Base-by-base conservation (phyloP, 2,888 invertebrate genomes). In the Eristalinus sepulchralis region DNA sequence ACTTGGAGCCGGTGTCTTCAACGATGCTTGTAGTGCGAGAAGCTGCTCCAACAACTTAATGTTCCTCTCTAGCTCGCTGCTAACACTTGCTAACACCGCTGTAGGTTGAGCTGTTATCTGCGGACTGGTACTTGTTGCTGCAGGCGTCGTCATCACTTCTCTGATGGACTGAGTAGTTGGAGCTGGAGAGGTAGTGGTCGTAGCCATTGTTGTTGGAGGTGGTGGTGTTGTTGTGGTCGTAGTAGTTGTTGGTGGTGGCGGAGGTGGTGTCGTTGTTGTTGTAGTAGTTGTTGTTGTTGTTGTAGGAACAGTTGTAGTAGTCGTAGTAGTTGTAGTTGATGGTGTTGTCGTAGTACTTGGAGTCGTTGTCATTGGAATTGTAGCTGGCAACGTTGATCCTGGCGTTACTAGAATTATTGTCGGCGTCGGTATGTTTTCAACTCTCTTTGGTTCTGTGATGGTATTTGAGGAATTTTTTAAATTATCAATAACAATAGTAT, bases 291-390 rank as follows among this genome's bases (percentile, higher is more conserved):
- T 77, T 36, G 82, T 80, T 33, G 33, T 82, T 9, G 77, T 53
- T 90, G 90, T 70, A 47, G 80, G 78, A 33, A 83, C 80, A 92
- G 93, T 91, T 91, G 92, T 89, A 2, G 83, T 88, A 13, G 83
- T 88, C 55, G 90, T 89, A 62, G 91, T 90, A n/a, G 91, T 89
- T 66, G 91, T 91, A 59, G 91, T 91, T 53, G 91, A 91, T 6
- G 90, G 89, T 71, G 89, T 89, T 87, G 71, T 63, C 9, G 82
- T 82, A 53, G 88, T 87, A 10, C 76, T 79, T 62, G 81, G 71
- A 22, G 63, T 68, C 24, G 63, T 24, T 47, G 77, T 76, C 59
- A 73, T 82, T 27, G 83, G 80, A 92, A 92, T 91, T 91, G 92
- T 89, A 20, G 82, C 66, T 57, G 81, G 63, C 33, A 20, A 60